These are phyloP conservation scores for Alouatta palliata DNA, from an alignment of 2,113 vertebrate species.

Conservation along the genomic window DNA sequence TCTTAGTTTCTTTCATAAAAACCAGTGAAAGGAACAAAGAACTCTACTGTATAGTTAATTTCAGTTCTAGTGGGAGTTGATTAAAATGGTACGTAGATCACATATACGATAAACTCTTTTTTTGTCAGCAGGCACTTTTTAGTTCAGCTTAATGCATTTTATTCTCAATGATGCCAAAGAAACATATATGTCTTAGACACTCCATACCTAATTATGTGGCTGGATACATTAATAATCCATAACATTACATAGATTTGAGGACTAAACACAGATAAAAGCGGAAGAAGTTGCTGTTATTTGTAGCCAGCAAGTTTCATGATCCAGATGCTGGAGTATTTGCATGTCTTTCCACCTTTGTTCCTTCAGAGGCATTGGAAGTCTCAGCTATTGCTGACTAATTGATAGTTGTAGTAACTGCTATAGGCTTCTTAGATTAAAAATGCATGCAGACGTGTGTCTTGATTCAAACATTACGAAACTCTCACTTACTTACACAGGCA, in stretches of 20 bases:
- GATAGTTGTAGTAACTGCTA: conserved; percentile 83
- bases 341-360: conserved; percentile 83
- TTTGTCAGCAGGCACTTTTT: conserved; percentile 71
- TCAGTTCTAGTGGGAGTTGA: neutral
- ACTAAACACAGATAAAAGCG: conserved; percentile 60
- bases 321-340: conserved; percentile 80
- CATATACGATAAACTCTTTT: conserved; percentile 5
- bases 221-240: conserved; percentile 68
- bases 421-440: conserved; percentile 83
- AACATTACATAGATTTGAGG: conserved; percentile 68
- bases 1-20: conserved; percentile 47
- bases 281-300: conserved; percentile 74
- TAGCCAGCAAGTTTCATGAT: conserved; percentile 79
- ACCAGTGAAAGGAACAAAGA: conserved; percentile 50
- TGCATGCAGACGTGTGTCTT: conserved; percentile 81
- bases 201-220: conserved; percentile 69
- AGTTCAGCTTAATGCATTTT: conserved; percentile 77
- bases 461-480: conserved; percentile 82
- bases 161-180: conserved; percentile 57
- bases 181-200: conserved; percentile 27
- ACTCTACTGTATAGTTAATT: neutral
- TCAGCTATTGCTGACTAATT: conserved; percentile 85
- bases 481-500: conserved; percentile 81
- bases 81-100: conserved; percentile 46
- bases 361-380: conserved; percentile 78